phyloP scores from a whole-genome alignment of 2,888 invertebrate genomes.

The Drosophila sordidula region DNA sequence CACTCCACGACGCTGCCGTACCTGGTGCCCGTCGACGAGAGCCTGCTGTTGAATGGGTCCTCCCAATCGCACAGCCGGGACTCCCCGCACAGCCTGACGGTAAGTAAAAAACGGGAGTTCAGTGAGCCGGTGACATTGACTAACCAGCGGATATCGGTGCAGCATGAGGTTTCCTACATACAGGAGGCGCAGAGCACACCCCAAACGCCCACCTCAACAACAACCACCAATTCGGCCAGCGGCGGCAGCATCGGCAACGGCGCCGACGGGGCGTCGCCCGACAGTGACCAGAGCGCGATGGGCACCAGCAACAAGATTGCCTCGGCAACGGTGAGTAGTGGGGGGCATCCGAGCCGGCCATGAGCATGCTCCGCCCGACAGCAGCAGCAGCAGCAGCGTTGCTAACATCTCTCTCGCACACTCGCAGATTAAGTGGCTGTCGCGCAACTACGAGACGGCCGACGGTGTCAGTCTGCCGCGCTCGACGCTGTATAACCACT shows the following conservation, averaged over 20 bases:
- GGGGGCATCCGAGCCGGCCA: background rate
- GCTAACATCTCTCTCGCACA: slow-evolving; percentile 58
- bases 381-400: slow-evolving; percentile 28
- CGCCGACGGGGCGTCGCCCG: slow-evolving; percentile 80
- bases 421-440: slow-evolving; percentile 94
- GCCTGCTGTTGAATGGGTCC: slow-evolving; percentile 87
- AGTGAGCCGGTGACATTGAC: slow-evolving; percentile 55
- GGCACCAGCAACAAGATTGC: slow-evolving; percentile 88
- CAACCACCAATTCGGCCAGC: slow-evolving; percentile 88
- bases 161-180: slow-evolving; percentile 84
- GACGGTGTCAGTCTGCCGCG: slow-evolving; percentile 96
- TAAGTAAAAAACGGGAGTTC: slow-evolving; percentile 84
- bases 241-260: slow-evolving; percentile 76
- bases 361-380: no score
- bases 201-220: slow-evolving; percentile 86
- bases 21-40: slow-evolving; percentile 90
- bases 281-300: slow-evolving; percentile 78
- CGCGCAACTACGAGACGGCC: slow-evolving; percentile 99
- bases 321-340: slow-evolving; percentile 93
- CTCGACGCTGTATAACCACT: slow-evolving; percentile 98
- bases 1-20: slow-evolving; percentile 86
- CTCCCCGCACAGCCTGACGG: slow-evolving; percentile 90
- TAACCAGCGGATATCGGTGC: slow-evolving; percentile 39
- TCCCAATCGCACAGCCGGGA: slow-evolving; percentile 86
- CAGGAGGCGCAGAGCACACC: slow-evolving; percentile 84